A percentile compares a stretch with the other conserved stretches of the same genome.
These are phyloP conservation scores for Phymorhynchus buccinoides DNA, from an alignment of 1,140 invertebrate genomes.

Conservation along the genomic window DNA sequence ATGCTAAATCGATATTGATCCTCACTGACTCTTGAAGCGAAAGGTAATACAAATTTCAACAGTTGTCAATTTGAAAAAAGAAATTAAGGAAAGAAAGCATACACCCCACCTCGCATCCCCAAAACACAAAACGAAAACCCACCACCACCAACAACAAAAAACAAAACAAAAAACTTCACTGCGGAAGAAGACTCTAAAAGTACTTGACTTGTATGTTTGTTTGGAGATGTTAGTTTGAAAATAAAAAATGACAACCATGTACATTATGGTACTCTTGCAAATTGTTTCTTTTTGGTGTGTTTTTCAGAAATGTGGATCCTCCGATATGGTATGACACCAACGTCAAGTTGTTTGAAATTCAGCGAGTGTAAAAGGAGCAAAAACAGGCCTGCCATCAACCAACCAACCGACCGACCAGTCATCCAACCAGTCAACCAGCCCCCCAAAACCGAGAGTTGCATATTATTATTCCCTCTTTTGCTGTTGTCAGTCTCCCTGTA, in stretches of 20 bases:
- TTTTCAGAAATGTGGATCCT: constrained; percentile 93
- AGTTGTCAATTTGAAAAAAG: too few species aligned
- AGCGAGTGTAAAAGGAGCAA: constrained; percentile 63
- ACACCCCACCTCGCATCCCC: too few species aligned
- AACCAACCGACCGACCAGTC: background rate
- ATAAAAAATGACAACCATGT: too few species aligned
- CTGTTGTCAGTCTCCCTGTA: constrained; percentile 8
- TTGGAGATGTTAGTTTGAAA: too few species aligned
- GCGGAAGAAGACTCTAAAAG: background rate
- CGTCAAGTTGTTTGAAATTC: constrained; percentile 94
- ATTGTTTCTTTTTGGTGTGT: too few species aligned
- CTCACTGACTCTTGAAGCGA: too few species aligned
- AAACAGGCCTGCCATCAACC: background rate
- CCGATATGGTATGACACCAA: constrained; percentile 99
- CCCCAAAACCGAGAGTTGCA: background rate
- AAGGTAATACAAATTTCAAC: too few species aligned
- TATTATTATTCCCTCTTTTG: background rate
- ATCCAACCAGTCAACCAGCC: background rate
- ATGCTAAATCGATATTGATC: too few species aligned
- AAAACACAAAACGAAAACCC: too few species aligned
- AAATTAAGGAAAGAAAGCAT: too few species aligned
- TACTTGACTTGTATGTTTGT: background rate
- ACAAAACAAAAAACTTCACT: background rate
- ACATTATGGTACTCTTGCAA: too few species aligned
- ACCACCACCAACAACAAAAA: too few species aligned